These are phyloP conservation scores for Rhopalosiphum maidis DNA, from an alignment of 1,140 invertebrate genomes.

Conservation along the genomic window DNA sequence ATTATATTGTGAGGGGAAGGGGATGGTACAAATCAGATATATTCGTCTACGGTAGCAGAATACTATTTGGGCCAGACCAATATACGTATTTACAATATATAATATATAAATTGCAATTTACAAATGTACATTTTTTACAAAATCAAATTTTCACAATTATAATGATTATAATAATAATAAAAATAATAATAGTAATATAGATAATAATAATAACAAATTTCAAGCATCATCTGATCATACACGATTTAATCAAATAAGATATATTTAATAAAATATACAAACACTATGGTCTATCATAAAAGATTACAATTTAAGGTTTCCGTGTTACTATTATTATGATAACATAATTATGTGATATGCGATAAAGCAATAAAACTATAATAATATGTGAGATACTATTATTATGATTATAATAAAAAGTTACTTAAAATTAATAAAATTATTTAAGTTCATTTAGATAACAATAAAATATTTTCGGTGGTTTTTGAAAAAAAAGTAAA, in stretches of 20 bases:
- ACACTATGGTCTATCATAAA: neutral
- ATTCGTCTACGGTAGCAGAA: neutral
- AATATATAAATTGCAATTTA: neutral
- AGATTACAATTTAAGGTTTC: neutral
- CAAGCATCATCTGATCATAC: neutral
- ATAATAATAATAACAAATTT: constrained; percentile 29
- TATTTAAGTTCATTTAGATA: constrained; percentile 33
- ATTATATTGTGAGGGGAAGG: neutral
- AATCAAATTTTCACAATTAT: constrained; percentile 24
- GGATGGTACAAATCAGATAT: neutral
- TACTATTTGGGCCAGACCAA: neutral
- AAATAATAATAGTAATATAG: neutral
- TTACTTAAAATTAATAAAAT: constrained; percentile 37
- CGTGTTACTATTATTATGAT: neutral
- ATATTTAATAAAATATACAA: constrained; percentile 1
- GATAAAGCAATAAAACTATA: neutral
- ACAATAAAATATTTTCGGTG: constrained; percentile 32
- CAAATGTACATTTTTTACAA: constrained; percentile 22
- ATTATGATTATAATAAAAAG: neutral
- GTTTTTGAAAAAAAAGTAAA: constrained; percentile 17
- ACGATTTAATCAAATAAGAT: neutral
- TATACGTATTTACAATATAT: constrained; percentile 32
- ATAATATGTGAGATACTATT: neutral
- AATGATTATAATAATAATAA: neutral
- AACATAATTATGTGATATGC: neutral